These are phyloP conservation scores for Artibeus lituratus DNA, from an alignment of 2,797 vertebrate species.

Conservation along the genomic window DNA sequence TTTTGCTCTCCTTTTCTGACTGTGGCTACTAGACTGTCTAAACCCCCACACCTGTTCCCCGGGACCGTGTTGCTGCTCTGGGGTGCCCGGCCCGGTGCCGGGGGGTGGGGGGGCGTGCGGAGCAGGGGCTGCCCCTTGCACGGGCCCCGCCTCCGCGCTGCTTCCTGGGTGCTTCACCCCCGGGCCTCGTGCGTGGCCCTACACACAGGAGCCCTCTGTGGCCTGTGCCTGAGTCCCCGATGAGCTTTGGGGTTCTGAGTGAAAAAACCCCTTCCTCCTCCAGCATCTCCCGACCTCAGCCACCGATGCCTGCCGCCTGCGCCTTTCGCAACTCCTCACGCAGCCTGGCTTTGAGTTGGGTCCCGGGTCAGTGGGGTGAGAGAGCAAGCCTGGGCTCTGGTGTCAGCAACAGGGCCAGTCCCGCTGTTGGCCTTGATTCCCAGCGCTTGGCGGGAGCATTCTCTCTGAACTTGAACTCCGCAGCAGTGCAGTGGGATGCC, in stretches of 20 bases:
- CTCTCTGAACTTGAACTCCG: not conserved
- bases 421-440: no score
- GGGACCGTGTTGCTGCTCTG: not conserved
- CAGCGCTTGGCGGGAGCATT: not conserved
- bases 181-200: not conserved
- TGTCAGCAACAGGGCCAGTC: not conserved
- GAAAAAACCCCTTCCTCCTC: not conserved
- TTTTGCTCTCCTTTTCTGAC: not conserved
- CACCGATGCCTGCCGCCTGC: no score
- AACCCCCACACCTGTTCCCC: not conserved
- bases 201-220: not conserved
- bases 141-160: not conserved
- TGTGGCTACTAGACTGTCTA: not conserved
- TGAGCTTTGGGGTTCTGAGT: not conserved
- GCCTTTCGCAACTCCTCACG: not conserved
- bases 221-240: not conserved
- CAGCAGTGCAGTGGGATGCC: not conserved
- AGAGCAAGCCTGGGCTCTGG: not conserved
- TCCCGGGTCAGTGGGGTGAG: not conserved
- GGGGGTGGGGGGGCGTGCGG: not conserved
- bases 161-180: not conserved
- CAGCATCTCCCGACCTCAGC: not conserved
- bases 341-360: not conserved
- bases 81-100: not conserved
- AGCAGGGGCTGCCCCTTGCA: not conserved